Base-by-base conservation (phyloP, 2,113 vertebrate genomes). In the Odocoileus hemionus region DNA sequence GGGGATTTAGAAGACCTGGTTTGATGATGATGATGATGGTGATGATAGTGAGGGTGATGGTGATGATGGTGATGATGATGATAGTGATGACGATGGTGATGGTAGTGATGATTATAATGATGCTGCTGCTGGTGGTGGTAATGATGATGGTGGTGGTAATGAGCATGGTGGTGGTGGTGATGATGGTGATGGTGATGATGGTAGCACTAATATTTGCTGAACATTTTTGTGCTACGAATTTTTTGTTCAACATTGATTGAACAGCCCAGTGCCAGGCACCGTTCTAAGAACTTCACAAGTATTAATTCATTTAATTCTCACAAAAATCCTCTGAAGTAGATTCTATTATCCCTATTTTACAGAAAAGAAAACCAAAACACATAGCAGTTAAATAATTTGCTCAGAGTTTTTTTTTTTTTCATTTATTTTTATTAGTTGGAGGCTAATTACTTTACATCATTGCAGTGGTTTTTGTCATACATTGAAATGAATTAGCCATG, bases 231-330 rank as follows among this genome's bases (percentile, higher is more conserved):
- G n/a, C 33, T 36, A 36, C 80, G 55, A 0, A 36, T 55, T 55
- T 55, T n/a, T 55, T 83, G 50, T 36, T 55, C 52, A 55, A 36
- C 12, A 1, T 36, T 26, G 55, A 55, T 26, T 25, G 80, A 55
- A 36, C 12, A 52, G 12, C 47, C 47, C 47, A 50, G 21, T 36
- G 52, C 15, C n/a, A 61, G 64, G 76, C 7, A 21, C 60, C 47
- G 2, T 80, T 88, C 25, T 45, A 58, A 86, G n/a, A 57, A 86
- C 33, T 89, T 96, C 45, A 47, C 8, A 86, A 86, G 30, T 89
- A 50, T 70, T 92, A 50, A 33, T 91, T n/a, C 7, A 45, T 64
- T 84, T 82, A 39, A 17, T 94, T 84, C 85, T 94, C 74, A 25
- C 14, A 30, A 16, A 93, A 86, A 8, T 64, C 43, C 67, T 50